A percentile compares a stretch with the other conserved stretches of the same genome.
Evolutionary conservation across 2,888 invertebrate genomes (phyloP).

Genomic region (Mechanitis mazaeus): DNA sequence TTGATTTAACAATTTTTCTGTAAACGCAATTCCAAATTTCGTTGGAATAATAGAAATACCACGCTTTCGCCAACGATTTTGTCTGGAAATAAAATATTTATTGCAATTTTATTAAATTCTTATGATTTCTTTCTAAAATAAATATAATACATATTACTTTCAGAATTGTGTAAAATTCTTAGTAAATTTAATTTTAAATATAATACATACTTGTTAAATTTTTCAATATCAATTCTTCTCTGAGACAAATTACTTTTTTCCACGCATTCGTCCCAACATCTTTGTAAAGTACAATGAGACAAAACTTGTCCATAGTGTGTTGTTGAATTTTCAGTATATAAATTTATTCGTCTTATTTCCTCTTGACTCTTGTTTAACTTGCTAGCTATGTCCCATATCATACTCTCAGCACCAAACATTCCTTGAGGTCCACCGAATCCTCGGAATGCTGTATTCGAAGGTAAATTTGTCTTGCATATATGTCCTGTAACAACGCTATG

Average conservation of each 20-base stretch:
- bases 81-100: slow-evolving; percentile 59
- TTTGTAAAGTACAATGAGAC: slow-evolving; percentile 81
- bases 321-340: slow-evolving; percentile 85
- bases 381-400: slow-evolving; percentile 85
- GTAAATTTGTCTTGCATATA: slow-evolving; percentile 90
- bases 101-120: not conserved
- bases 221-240: slow-evolving; percentile 76
- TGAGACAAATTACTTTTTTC: slow-evolving; percentile 79
- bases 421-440: slow-evolving; percentile 95
- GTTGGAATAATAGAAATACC: slow-evolving; percentile 89
- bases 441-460: slow-evolving; percentile 95
- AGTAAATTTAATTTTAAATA: slow-evolving; percentile 4
- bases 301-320: slow-evolving; percentile 88
- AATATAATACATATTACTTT: not conserved
- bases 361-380: slow-evolving; percentile 79
- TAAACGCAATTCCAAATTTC: slow-evolving; percentile 90
- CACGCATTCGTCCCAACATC: slow-evolving; percentile 89
- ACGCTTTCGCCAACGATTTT: slow-evolving; percentile 90
- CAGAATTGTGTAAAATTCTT: too few relatives aligned
- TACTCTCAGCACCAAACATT: slow-evolving; percentile 89
- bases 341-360: slow-evolving; percentile 83
- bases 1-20: slow-evolving; percentile 86
- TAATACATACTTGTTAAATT: slow-evolving; percentile 81
- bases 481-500: slow-evolving; percentile 82
- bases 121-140: not conserved